phyloP scores from a whole-genome alignment of 2,797 vertebrate genomes.

The Platyrinchus mystaceus region DNA sequence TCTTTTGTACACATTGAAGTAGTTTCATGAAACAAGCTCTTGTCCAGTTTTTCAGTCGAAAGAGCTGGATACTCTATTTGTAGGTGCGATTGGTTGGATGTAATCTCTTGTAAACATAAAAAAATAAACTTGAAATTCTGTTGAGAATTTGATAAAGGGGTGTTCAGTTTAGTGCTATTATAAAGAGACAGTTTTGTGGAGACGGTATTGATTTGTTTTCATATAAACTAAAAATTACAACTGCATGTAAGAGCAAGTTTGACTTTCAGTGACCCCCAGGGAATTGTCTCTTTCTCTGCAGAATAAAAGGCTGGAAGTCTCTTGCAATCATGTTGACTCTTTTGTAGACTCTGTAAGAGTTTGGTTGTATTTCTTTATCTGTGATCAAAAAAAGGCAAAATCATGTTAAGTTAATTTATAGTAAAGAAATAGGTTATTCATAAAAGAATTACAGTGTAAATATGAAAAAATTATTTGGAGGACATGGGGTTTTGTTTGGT shows the following conservation, averaged over 20 bases:
- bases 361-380: background rate
- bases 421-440: slow-evolving; percentile 70
- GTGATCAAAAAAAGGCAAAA: background rate
- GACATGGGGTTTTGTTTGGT: slow-evolving; percentile 1
- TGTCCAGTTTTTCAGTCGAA: background rate
- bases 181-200: background rate
- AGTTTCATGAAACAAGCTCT: background rate
- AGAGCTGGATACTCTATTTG: background rate
- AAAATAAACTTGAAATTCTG: slow-evolving; percentile 35
- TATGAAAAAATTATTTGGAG: slow-evolving; percentile 66
- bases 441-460: slow-evolving; percentile 77
- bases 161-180: slow-evolving; percentile 26
- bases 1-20: background rate
- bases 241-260: background rate
- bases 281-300: slow-evolving; percentile 49
- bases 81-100: background rate
- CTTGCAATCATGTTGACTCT: background rate
- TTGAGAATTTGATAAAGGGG: slow-evolving; percentile 30
- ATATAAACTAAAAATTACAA: slow-evolving; percentile 46
- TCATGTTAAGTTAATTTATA: slow-evolving; percentile 37
- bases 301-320: slow-evolving; percentile 29
- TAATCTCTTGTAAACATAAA: background rate
- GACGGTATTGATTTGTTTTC: slow-evolving; percentile 49
- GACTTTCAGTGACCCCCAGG: slow-evolving; percentile 1
- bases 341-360: background rate